Evolutionary conservation across 1,140 invertebrate species (phyloP), one percentile per base, ranked within the genome.

Genomic region (Euglossa dilemma): DNA sequence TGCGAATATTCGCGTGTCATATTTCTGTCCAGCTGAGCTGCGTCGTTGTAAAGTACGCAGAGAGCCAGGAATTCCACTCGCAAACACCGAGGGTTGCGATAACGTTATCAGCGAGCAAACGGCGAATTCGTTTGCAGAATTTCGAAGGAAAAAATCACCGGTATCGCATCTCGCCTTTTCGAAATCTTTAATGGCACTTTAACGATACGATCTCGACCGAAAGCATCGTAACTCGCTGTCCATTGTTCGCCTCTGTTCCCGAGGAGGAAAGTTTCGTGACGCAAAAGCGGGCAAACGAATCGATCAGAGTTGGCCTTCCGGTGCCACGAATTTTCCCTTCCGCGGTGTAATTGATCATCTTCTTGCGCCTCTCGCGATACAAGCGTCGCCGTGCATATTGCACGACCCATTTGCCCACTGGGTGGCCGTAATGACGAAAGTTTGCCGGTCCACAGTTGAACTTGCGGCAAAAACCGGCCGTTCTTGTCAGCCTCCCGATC

Each of bases 351-450:
- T 61, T 71, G 56, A 80, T 80, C 25, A 80, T 80, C 18, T 61
- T 80, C 64, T 80, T 71, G 56, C 25, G 18, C 43, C 50, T 59
- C 25, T 71, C 43, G 23, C 56, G 56, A 23, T 70, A 70, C 52
- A 69, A 59, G 23, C 67, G 12, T 45, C 52, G 9, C 36, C 52
- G 18, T 64, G 59, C 45, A 50, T 69, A 79, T 70, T 28, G 76
- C 76, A 36, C 67, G 63, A 57, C 36, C 36, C 56, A 47, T 57
- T 54, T 56, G 75, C 36, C 8, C 36, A 45, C 36, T 45, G 61
- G 74, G 14, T 54, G 63, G 28, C 52, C 36, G 61, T 86, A 86
- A 82, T 52, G 50, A 86, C 18, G 52, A 85, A 85, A 86, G 77
- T 86, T 86, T 76, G 25, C 5, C n/a, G 47, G 25, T 45, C 25